Percentiles rank a stretch among this genome's conserved stretches.
These are phyloP conservation scores for Agrypnia vestita DNA, from an alignment of 1,140 invertebrate genomes.

Conservation along the genomic window DNA sequence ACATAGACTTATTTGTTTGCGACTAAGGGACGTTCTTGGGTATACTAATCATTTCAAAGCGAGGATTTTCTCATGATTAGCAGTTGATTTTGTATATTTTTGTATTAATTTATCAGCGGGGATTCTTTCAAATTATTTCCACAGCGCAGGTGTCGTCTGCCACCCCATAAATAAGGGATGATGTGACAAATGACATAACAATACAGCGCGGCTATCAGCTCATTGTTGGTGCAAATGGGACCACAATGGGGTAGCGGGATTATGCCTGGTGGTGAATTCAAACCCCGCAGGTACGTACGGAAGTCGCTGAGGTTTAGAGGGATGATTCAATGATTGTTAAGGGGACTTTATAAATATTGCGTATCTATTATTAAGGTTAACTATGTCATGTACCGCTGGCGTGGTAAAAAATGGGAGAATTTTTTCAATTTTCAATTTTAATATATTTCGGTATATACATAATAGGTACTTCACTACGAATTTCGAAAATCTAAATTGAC, in stretches of 20 bases:
- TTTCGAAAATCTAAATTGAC: too few relatives aligned
- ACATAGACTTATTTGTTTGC: too few relatives aligned
- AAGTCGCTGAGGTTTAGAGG: background rate
- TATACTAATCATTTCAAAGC: background rate
- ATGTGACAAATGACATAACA: slow-evolving; percentile 40
- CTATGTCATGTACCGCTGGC: too few relatives aligned
- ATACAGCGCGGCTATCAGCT: slow-evolving; percentile 12
- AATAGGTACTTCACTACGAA: too few relatives aligned
- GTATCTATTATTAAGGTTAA: too few relatives aligned
- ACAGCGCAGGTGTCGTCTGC: slow-evolving; percentile 29
- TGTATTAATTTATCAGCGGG: slow-evolving; percentile 43
- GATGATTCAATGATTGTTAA: slow-evolving; percentile 1
- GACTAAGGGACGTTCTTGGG: too few relatives aligned
- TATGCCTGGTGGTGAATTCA: slow-evolving; percentile 14
- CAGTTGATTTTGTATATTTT: slow-evolving; percentile 15
- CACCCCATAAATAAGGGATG: slow-evolving; percentile 23
- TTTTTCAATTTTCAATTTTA: too few relatives aligned
- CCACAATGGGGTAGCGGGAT: slow-evolving; percentile 39
- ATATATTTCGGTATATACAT: too few relatives aligned
- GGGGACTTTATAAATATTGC: background rate
- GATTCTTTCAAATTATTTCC: slow-evolving; percentile 6
- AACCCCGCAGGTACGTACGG: slow-evolving; percentile 21
- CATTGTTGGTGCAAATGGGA: slow-evolving; percentile 35
- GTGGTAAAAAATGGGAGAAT: too few relatives aligned
- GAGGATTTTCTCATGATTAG: slow-evolving; percentile 32